Conservation (phyloP, 2,888 invertebrate species). For the Lomographa bimaculata region DNA sequence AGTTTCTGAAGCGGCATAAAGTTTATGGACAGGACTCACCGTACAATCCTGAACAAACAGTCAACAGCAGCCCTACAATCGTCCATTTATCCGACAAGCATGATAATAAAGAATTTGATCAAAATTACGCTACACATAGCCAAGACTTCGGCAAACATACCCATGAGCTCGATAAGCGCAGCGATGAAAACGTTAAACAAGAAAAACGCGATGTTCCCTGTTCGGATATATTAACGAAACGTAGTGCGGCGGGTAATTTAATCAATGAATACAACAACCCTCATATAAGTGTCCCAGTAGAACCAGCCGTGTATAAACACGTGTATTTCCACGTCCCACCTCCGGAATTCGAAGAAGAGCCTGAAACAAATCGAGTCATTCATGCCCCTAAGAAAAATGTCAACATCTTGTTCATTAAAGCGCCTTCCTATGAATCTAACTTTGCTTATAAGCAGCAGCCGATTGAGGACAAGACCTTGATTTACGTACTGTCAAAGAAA, state of each 20-base stretch:
- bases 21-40: slow-evolving; percentile 25
- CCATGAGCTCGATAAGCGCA: no score
- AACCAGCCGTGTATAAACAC: slow-evolving; percentile 85
- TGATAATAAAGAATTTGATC: no score
- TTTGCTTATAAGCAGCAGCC: slow-evolving; percentile 60
- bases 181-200: slow-evolving; percentile 8
- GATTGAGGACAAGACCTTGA: slow-evolving; percentile 87
- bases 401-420: slow-evolving; percentile 91
- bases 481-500: slow-evolving; percentile 89
- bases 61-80: slow-evolving; percentile 8
- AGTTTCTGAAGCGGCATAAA: slow-evolving; percentile 40
- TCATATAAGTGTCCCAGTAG: slow-evolving; percentile 12
- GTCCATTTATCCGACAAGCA: no score
- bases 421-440: slow-evolving; percentile 85
- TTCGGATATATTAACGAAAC: slow-evolving; percentile 12
- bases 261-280: slow-evolving; percentile 11
- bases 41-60: slow-evolving; percentile 19
- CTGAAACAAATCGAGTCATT: slow-evolving; percentile 61
- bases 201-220: slow-evolving; percentile 4
- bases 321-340: slow-evolving; percentile 90
- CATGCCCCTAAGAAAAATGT: slow-evolving; percentile 85
- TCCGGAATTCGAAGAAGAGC: slow-evolving; percentile 85
- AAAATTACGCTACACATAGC: no score
- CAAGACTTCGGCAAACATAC: no score
- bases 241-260: slow-evolving; percentile 8